Conservation (phyloP, 2,113 vertebrate genomes). For the Copsychus sechellarum region DNA sequence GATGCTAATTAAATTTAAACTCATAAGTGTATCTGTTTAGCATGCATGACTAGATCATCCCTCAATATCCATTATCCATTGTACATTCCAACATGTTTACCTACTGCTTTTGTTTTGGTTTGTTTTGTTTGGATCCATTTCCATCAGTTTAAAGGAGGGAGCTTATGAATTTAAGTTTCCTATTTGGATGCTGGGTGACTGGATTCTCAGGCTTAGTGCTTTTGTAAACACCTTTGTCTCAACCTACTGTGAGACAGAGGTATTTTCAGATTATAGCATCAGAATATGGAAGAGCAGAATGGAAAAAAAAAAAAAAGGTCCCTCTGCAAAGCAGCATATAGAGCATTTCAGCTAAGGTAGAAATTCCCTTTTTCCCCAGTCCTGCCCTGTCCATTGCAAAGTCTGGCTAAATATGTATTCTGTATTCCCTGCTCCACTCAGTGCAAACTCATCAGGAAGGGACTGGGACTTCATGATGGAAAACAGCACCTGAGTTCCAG, state of each 20-base stretch:
- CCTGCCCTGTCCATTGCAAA: not conserved
- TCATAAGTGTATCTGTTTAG: slow-evolving; percentile 75
- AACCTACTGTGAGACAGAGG: slow-evolving; percentile 21
- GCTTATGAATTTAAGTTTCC: slow-evolving; percentile 55
- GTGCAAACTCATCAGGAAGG: not conserved
- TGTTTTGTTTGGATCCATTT: slow-evolving; percentile 61
- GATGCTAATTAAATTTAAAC: slow-evolving; percentile 79
- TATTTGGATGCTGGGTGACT: slow-evolving; percentile 49
- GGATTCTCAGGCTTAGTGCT: slow-evolving; percentile 40
- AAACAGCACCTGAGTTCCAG: not conserved
- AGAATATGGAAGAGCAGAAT: slow-evolving; percentile 45
- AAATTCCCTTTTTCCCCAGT: not conserved
- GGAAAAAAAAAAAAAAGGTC: not conserved
- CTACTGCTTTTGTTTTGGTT: slow-evolving; percentile 64
- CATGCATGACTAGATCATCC: slow-evolving; percentile 71
- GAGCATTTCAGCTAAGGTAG: not conserved
- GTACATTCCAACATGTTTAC: slow-evolving; percentile 69
- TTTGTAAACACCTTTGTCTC: slow-evolving; percentile 68
- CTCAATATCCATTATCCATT: slow-evolving; percentile 71
- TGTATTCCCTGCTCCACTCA: not conserved
- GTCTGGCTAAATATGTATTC: not conserved
- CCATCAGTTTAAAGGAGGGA: slow-evolving; percentile 60
- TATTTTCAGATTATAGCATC: slow-evolving; percentile 52
- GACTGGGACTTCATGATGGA: not conserved
- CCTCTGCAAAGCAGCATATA: slow-evolving; percentile 5